Conservation (phyloP, 2,888 invertebrate species). For the Xanthorhoe designata region DNA sequence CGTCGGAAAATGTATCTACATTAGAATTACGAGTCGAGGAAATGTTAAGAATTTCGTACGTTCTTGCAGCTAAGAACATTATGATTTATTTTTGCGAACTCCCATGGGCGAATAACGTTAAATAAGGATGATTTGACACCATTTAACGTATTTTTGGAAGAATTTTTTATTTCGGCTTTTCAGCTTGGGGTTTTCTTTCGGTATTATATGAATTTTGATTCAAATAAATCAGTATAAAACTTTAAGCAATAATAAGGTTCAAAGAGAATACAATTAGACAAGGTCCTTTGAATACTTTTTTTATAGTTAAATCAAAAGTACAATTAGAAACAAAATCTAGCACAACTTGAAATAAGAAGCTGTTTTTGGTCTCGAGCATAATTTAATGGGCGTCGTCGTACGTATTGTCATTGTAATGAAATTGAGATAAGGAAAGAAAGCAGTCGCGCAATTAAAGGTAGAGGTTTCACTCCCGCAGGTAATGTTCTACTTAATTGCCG, state of each 20-base stretch:
- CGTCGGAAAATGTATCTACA: constrained; percentile 50
- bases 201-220: not conserved
- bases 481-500: constrained; percentile 65
- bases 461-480: constrained; percentile 62
- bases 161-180: constrained; percentile 47
- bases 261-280: not conserved
- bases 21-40: constrained; percentile 54
- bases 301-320: no score
- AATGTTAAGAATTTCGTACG: constrained; percentile 49
- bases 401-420: constrained; percentile 79
- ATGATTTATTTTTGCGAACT: constrained; percentile 62
- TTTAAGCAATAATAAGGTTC: no score
- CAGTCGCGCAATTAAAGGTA: constrained; percentile 75
- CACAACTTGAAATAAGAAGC: not conserved
- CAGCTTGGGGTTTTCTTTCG: constrained; percentile 15
- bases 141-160: constrained; percentile 58
- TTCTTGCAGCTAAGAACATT: constrained; percentile 59
- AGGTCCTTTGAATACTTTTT: no score
- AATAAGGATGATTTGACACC: constrained; percentile 70
- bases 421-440: constrained; percentile 77
- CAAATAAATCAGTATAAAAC: no score
- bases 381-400: constrained; percentile 74
- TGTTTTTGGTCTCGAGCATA: constrained; percentile 57
- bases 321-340: not conserved
- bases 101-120: constrained; percentile 52